These are phyloP conservation scores for Oncopeltus fasciatus DNA, from an alignment of 1,140 invertebrate genomes.

Conservation along the genomic window DNA sequence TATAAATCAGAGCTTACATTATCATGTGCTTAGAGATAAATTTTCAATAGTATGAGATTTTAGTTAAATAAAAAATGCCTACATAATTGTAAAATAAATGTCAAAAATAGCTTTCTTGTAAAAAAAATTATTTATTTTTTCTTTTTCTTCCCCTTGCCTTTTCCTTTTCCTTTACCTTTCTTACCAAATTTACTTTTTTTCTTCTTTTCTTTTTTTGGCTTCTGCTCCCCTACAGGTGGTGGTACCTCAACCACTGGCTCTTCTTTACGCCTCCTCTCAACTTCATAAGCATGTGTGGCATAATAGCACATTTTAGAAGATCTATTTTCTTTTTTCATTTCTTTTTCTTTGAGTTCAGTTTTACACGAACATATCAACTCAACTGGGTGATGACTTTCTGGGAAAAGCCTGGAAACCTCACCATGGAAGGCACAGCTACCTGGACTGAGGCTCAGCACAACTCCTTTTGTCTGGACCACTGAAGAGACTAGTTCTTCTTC, in stretches of 20 bases:
- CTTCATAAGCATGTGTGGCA: too few species aligned
- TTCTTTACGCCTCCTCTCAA: too few species aligned
- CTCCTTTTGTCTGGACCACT: neutral
- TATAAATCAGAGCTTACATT: too few species aligned
- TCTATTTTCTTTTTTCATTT: neutral
- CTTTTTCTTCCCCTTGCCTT: neutral
- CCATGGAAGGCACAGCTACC: neutral
- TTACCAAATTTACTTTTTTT: neutral
- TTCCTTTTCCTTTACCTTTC: neutral
- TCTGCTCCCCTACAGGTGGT: neutral
- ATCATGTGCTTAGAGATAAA: too few species aligned
- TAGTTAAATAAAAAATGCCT: too few species aligned
- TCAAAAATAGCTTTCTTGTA: too few species aligned
- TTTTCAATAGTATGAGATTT: too few species aligned
- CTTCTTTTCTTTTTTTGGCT: neutral
- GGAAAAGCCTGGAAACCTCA: neutral
- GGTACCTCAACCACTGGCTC: neutral
- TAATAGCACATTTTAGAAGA: too few species aligned
- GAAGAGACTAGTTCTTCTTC: neutral
- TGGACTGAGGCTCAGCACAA: neutral
- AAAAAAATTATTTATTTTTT: neutral
- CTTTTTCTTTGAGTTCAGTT: neutral
- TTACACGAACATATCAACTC: too few species aligned
- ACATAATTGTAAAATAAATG: too few species aligned
- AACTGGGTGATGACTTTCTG: neutral